Evolutionary conservation across 2,888 invertebrate species (phyloP).

Genomic region (Eupithecia inturbata): DNA sequence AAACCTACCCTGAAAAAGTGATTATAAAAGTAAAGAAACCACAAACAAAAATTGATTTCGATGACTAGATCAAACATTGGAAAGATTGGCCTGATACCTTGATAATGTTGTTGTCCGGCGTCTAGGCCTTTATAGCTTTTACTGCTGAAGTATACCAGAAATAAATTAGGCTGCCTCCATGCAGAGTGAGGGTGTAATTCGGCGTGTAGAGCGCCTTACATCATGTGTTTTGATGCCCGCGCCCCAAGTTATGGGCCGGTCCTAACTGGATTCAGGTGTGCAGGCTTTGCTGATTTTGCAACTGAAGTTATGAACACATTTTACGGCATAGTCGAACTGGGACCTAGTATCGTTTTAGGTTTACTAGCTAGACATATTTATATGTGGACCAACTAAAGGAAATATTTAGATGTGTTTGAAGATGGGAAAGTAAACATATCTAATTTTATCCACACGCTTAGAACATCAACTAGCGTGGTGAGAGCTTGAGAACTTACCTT

Average conservation of each 20-base stretch:
- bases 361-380: background rate
- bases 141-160: conserved; percentile 20
- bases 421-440: background rate
- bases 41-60: too few species aligned
- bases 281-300: conserved; percentile 4
- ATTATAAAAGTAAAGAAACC: too few species aligned
- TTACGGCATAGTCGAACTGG: conserved; percentile 1
- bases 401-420: background rate
- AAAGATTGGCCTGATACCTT: background rate
- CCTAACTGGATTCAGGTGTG: conserved; percentile 23
- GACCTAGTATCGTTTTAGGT: background rate
- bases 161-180: conserved; percentile 33
- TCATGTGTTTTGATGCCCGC: conserved; percentile 41
- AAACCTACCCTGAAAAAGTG: too few species aligned
- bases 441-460: too few species aligned
- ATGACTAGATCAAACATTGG: too few species aligned
- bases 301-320: conserved; percentile 5
- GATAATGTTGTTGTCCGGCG: background rate
- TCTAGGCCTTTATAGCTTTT: conserved; percentile 11
- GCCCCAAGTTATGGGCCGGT: conserved; percentile 19
- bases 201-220: conserved; percentile 33
- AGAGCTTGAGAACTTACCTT: too few species aligned
- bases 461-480: too few species aligned
- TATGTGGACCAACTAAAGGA: background rate
- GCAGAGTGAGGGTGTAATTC: conserved; percentile 39